Evolutionary conservation across 1,140 invertebrate species (phyloP).

Genomic region (Chlorops oryzae): DNA sequence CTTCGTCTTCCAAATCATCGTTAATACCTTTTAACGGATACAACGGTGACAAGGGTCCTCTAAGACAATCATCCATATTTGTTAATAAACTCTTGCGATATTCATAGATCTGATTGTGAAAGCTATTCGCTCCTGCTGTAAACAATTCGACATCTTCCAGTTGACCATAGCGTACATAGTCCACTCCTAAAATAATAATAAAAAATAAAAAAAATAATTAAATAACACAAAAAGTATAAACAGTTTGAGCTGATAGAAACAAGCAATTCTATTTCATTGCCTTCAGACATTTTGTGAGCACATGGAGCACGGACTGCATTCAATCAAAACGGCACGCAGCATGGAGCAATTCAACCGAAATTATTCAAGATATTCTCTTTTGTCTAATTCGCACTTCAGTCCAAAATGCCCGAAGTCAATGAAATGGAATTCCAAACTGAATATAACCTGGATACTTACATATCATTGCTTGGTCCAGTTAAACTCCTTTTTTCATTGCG

Average conservation of each 20-base stretch:
- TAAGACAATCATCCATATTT: slow-evolving; percentile 35
- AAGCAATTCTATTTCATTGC: slow-evolving; percentile 44
- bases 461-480: background rate
- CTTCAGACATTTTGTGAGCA: slow-evolving; percentile 38
- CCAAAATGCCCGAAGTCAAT: slow-evolving; percentile 27
- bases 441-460: slow-evolving; percentile 3
- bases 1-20: slow-evolving; percentile 34
- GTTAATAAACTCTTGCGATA: slow-evolving; percentile 41
- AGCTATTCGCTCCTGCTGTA: slow-evolving; percentile 37
- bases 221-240: slow-evolving; percentile 17
- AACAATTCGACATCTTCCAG: slow-evolving; percentile 42
- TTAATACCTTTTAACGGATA: slow-evolving; percentile 28
- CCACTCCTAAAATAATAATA: slow-evolving; percentile 25
- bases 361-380: too few relatives aligned
- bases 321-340: too few relatives aligned
- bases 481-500: slow-evolving; percentile 6
- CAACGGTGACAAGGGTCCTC: slow-evolving; percentile 31
- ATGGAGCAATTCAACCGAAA: too few relatives aligned
- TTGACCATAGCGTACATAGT: slow-evolving; percentile 42
- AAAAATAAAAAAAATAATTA: slow-evolving; percentile 8
- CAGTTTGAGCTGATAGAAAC: slow-evolving; percentile 28
- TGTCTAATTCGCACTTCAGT: too few relatives aligned
- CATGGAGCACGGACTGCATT: slow-evolving; percentile 43
- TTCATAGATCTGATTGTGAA: slow-evolving; percentile 42
- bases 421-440: slow-evolving; percentile 36